Percentiles rank a stretch among this genome's conserved stretches.
These are phyloP conservation scores for Haliaeetus leucogaster DNA, from an alignment of 2,113 vertebrate species.

Conservation along the genomic window DNA sequence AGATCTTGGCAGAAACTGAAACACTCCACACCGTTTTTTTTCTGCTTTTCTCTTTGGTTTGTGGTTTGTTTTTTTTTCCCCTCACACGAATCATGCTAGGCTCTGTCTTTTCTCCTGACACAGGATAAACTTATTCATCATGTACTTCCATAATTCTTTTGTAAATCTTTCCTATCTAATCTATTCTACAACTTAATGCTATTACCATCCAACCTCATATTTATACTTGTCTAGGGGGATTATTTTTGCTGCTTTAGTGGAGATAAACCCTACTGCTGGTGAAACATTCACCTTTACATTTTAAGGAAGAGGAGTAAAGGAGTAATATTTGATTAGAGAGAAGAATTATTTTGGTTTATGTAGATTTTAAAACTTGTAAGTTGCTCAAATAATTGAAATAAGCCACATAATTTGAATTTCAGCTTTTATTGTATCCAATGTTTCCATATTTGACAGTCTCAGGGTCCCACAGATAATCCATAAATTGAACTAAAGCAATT, in stretches of 20 bases:
- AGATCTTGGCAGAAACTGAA: not conserved
- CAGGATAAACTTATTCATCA: not conserved
- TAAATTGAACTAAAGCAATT: not conserved
- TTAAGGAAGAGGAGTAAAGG: not conserved
- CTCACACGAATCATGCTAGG: rapidly evolving
- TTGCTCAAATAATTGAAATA: not conserved
- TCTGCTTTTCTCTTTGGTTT: not conserved
- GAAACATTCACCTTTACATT: not conserved
- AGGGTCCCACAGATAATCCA: not conserved
- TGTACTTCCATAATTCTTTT: not conserved
- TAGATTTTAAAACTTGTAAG: not conserved
- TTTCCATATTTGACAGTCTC: not conserved
- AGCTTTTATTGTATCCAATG: not conserved
- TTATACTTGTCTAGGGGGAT: not conserved
- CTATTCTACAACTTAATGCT: not conserved
- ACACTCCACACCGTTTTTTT: not conserved
- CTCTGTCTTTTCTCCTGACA: not conserved
- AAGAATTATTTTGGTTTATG: not conserved
- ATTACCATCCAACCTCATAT: not conserved
- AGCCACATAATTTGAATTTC: not conserved
- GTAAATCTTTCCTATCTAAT: not conserved
- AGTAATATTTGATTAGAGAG: not conserved
- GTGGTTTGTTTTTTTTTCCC: too few relatives aligned
- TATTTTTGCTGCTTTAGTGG: not conserved
- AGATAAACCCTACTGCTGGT: not conserved